phyloP scores from a whole-genome alignment of 2,888 invertebrate genomes.

The Hipparchia sbordonii region DNA sequence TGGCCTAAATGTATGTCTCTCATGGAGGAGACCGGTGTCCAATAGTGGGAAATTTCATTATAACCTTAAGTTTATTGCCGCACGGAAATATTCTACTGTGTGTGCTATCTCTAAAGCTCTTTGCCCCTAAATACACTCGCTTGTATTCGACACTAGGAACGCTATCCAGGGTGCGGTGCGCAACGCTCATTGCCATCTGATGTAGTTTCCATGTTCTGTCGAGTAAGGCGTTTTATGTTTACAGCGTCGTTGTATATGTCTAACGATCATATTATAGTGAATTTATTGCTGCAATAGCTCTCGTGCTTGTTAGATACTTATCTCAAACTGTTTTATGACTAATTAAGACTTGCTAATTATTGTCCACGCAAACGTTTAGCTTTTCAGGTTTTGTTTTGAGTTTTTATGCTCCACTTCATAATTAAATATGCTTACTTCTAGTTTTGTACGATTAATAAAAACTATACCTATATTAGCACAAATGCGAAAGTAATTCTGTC shows the following conservation, averaged over 20 bases:
- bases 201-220: constrained; percentile 30
- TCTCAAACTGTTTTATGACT: background rate
- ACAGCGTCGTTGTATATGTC: constrained; percentile 8
- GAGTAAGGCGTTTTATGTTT: constrained; percentile 2
- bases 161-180: constrained; percentile 3
- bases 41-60: background rate
- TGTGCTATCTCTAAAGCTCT: background rate
- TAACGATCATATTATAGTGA: constrained; percentile 6
- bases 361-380: too few relatives aligned
- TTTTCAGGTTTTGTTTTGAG: too few relatives aligned
- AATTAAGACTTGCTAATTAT: too few relatives aligned
- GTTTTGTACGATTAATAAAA: too few relatives aligned
- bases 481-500: too few relatives aligned
- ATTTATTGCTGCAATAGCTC: background rate
- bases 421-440: too few relatives aligned
- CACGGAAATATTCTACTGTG: background rate
- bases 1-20: too few relatives aligned
- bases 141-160: constrained; percentile 31
- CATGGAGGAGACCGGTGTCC: too few relatives aligned
- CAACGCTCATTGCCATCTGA: constrained; percentile 25
- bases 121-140: constrained; percentile 33
- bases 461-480: too few relatives aligned
- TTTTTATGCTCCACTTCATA: too few relatives aligned
- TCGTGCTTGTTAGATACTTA: constrained; percentile 1
- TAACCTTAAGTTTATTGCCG: background rate